Percentiles rank a stretch among this genome's conserved stretches.
Conservation (phyloP, 2,888 invertebrate species). For the Gandaritis pyraliata region DNA sequence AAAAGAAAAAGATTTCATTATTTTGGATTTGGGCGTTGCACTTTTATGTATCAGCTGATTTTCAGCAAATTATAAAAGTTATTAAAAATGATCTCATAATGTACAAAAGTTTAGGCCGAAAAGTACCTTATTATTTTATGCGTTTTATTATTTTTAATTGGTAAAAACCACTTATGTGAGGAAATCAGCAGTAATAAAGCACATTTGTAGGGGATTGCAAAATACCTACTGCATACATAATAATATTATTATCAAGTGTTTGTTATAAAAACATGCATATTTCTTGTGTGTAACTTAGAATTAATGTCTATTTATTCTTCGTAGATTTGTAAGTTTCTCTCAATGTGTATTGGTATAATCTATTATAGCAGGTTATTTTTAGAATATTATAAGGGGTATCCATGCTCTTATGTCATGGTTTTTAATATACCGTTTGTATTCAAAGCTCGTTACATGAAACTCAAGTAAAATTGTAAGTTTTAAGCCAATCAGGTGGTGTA, state of each 20-base stretch:
- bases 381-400: background rate
- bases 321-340: background rate
- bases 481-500: background rate
- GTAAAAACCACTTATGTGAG: background rate
- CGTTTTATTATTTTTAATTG: background rate
- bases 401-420: background rate
- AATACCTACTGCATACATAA: too few species aligned
- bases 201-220: too few species aligned
- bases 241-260: too few species aligned
- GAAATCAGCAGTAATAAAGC: too few species aligned
- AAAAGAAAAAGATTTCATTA: too few species aligned
- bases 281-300: background rate
- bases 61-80: background rate
- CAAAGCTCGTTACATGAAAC: background rate
- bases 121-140: background rate
- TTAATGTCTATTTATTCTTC: background rate
- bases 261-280: background rate
- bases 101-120: conserved; percentile 2
- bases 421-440: background rate
- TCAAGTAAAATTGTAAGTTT: background rate
- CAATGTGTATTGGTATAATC: conserved; percentile 1
- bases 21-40: too few species aligned
- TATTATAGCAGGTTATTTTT: background rate
- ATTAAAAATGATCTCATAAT: background rate
- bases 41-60: background rate